Evolutionary conservation across 2,797 vertebrate species (phyloP).

Genomic region (Sus cebifrons): DNA sequence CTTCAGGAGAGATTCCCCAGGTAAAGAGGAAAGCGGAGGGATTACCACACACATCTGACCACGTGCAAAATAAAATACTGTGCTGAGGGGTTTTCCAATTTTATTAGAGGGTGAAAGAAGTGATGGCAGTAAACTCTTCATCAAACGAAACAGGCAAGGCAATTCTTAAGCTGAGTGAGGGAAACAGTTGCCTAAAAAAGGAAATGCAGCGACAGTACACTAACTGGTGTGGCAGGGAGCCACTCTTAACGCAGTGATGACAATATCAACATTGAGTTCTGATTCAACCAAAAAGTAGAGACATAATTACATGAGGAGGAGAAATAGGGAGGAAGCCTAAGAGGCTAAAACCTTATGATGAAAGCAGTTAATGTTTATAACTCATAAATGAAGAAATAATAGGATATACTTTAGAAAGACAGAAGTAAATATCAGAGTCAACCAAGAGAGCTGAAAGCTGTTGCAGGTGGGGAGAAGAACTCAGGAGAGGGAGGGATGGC

Average conservation of each 20-base stretch:
- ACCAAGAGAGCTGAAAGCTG: background rate
- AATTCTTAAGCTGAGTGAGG: background rate
- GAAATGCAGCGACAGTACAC: background rate
- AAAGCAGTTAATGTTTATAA: background rate
- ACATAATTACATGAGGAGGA: background rate
- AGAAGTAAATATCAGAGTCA: background rate
- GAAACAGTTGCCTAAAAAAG: background rate
- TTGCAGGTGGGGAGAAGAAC: background rate
- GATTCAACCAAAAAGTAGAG: background rate
- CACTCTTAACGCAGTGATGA: background rate
- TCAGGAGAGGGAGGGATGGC: background rate
- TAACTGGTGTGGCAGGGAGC: background rate
- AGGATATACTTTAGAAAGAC: background rate
- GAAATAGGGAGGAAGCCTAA: background rate
- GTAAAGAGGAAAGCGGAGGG: background rate
- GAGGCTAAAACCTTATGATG: background rate
- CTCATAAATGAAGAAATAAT: background rate
- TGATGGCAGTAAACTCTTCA: background rate
- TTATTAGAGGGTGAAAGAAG: background rate
- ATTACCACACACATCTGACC: background rate
- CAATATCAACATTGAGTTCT: background rate
- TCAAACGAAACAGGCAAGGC: background rate
- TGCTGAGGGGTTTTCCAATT: background rate
- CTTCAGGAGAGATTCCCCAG: background rate
- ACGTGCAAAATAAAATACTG: background rate